Evolutionary conservation across 2,797 vertebrate species (phyloP).

Genomic region (Helostoma temminkii): DNA sequence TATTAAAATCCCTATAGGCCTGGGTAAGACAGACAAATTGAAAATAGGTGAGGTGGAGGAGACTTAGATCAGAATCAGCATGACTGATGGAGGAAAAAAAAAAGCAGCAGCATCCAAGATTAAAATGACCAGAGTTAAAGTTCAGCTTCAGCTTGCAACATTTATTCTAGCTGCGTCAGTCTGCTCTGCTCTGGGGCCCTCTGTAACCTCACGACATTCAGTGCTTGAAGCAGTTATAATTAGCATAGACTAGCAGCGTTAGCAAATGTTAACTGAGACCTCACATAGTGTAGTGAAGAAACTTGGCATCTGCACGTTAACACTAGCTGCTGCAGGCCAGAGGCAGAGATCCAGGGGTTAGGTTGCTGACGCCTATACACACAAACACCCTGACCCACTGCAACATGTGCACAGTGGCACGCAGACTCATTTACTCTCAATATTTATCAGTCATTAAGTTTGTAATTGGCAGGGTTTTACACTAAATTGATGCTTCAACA

Average conservation of each 20-base stretch:
- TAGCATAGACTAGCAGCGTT: conserved; percentile 58
- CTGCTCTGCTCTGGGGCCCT: conserved; percentile 23
- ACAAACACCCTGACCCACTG: conserved; percentile 51
- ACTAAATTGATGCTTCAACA: conserved; percentile 30
- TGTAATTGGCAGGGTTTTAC: conserved; percentile 59
- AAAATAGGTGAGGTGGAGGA: background rate
- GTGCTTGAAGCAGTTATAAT: conserved; percentile 75
- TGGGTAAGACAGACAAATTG: background rate
- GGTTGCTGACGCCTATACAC: conserved; percentile 64
- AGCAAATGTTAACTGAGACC: conserved; percentile 73
- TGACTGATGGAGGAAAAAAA: background rate
- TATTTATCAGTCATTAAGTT: conserved; percentile 54
- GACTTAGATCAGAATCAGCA: background rate
- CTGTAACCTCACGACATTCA: conserved; percentile 61
- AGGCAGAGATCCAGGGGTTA: conserved; percentile 53
- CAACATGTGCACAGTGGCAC: background rate
- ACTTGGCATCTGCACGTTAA: conserved; percentile 58
- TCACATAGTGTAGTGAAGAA: conserved; percentile 68
- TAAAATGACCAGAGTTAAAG: conserved; percentile 6
- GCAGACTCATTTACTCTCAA: conserved; percentile 9
- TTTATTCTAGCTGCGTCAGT: conserved; percentile 18
- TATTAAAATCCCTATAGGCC: background rate
- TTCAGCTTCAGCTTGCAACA: conserved; percentile 2
- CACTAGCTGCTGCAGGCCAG: conserved; percentile 49
- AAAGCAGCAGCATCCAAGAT: background rate